A percentile compares a stretch with the other conserved stretches of the same genome.
Evolutionary conservation across 1,140 invertebrate genomes (phyloP).

Genomic region (Brachionus rubens): DNA sequence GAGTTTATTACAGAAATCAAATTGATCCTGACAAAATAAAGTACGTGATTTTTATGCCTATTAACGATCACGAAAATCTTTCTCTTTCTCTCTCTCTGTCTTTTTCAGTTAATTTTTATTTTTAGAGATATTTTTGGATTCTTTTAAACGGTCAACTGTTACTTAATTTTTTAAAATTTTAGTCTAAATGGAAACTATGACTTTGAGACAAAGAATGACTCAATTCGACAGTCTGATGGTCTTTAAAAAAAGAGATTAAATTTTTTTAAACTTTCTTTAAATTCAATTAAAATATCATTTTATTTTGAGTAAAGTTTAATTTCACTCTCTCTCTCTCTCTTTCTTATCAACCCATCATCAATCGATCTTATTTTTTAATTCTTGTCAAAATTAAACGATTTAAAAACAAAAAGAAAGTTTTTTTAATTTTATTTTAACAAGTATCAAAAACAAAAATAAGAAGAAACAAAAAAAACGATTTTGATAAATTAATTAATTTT

Average conservation of each 20-base stretch:
- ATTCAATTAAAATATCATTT: conserved; percentile 22
- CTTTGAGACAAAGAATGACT: background rate
- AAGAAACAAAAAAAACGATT: background rate
- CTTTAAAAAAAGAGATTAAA: background rate
- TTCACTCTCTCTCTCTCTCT: no score
- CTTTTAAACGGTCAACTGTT: conserved; percentile 1
- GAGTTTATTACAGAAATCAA: no score
- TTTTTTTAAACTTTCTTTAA: no score
- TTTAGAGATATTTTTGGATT: no score
- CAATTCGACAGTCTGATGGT: conserved; percentile 21
- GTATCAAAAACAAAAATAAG: background rate
- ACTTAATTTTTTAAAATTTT: background rate
- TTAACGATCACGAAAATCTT: background rate
- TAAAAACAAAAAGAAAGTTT: background rate
- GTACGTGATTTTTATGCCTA: conserved; percentile 31
- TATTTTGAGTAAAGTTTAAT: no score
- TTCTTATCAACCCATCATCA: background rate
- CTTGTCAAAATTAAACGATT: background rate
- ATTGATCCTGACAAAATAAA: background rate
- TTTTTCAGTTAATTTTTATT: no score
- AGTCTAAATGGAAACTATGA: no score
- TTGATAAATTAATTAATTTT: conserved; percentile 39
- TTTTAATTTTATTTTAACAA: background rate
- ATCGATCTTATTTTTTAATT: background rate
- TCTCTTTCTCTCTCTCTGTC: no score